Evolutionary conservation across 2,113 vertebrate species (phyloP), one percentile per base, ranked within the genome.

Genomic region (Chaetops frenatus): DNA sequence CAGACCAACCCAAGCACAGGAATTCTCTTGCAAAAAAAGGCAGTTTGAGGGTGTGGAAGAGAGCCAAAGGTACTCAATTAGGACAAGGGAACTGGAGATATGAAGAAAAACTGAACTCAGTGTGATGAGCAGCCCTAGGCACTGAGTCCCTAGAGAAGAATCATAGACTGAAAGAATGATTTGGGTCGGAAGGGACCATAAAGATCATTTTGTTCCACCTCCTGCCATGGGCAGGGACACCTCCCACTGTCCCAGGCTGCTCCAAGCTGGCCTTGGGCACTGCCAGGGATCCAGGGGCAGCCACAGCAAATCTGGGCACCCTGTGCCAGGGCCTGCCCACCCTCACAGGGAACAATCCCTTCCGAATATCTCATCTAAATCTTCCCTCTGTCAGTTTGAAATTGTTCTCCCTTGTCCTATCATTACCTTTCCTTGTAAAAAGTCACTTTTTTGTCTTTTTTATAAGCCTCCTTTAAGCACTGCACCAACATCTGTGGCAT

Each of bases 181-280:
- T 74, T 67, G 31, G 3, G 16, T 42, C 50, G 27, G 11, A 74
- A 67, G 3, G 1, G 9, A 21, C 15, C 10, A 42, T 27, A 54
- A 67, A 48, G 11, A 7, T 42, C 27, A 36, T 42, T 13, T 24
- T 1, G 8, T 56, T 29, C 11, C 61, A 33, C 0, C 12, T 3
- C 3, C 19, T 25, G 27, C 27, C 10, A 33, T 7, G 9, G 22
- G 18, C 40, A 80, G 35, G 40, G 61, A 73, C 60, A 36, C 4
- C 6, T 60, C 1, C 45, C 29, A 40, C 24, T 28, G 0, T 4
- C 53, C 25, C 74, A 60, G 60, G 7, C 0, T 79, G 53, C 15
- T 91, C 74, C 51, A 5, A 58, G 4, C 10, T 73, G 20, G 4
- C n/a, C 18, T 73, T 80, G 81, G 31, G 0, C 66, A 48, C 12